A percentile compares a stretch with the other conserved stretches of the same genome.
Evolutionary conservation across 2,797 vertebrate genomes (phyloP).

Genomic region (Myotis vivesi): DNA sequence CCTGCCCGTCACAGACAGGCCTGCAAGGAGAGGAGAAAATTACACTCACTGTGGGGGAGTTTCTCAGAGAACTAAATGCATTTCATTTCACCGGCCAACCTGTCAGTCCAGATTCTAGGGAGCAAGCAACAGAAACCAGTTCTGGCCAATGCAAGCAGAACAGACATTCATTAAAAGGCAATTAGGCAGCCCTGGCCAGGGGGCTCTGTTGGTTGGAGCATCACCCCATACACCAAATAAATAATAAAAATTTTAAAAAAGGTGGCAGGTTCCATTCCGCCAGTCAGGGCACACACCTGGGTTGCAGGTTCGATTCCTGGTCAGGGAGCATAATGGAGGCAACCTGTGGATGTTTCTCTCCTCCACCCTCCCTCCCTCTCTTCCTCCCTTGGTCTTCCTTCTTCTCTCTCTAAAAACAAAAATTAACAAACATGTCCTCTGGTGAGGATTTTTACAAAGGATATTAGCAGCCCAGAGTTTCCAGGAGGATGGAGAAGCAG

Average conservation of each 20-base stretch:
- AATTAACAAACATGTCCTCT: not conserved
- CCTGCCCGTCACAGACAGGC: not conserved
- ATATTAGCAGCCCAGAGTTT: not conserved
- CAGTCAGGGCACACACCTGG: not conserved
- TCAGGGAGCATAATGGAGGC: not conserved
- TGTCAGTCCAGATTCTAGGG: not conserved
- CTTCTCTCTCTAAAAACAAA: not conserved
- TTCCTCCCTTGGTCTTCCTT: not conserved
- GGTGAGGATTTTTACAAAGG: conserved; percentile 7
- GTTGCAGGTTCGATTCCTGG: not conserved
- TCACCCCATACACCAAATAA: not conserved
- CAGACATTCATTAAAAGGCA: not conserved
- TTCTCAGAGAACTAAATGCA: not conserved
- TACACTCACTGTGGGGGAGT: not conserved
- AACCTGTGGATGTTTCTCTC: not conserved
- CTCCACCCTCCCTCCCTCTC: not conserved
- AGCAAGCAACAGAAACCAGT: conserved; percentile 37
- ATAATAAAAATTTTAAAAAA: not conserved
- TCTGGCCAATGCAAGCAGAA: conserved; percentile 41
- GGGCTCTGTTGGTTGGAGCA: not conserved
- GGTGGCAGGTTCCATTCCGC: not conserved
- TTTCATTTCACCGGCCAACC: not conserved
- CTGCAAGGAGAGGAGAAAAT: not conserved
- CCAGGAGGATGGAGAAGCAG: not conserved
- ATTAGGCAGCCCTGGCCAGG: not conserved